phyloP scores from a whole-genome alignment of 1,140 invertebrate species.

The Pararge aegeria region DNA sequence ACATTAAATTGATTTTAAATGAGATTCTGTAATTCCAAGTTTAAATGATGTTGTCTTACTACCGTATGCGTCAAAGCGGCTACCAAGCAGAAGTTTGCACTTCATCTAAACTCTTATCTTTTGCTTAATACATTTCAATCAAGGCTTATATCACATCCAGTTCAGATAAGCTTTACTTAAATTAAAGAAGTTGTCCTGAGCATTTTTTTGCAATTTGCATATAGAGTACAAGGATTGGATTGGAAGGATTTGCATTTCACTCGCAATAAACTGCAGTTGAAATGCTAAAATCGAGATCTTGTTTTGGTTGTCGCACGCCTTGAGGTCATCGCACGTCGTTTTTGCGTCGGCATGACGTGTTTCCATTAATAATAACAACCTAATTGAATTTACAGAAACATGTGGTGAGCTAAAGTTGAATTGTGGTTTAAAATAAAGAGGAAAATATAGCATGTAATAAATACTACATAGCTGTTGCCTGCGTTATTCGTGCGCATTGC shows the following conservation, averaged over 20 bases:
- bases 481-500: no score
- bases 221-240: neutral
- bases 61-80: no score
- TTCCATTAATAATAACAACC: neutral
- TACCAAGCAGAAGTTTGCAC: no score
- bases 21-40: no score
- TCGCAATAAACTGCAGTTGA: neutral
- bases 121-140: no score
- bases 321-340: slow-evolving; percentile 30
- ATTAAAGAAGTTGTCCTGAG: neutral
- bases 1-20: no score
- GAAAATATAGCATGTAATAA: neutral
- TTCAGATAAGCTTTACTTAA: neutral
- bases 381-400: neutral
- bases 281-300: slow-evolving; percentile 2
- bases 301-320: slow-evolving; percentile 20
- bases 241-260: neutral
- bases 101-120: no score
- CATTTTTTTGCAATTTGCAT: neutral
- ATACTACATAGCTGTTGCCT: no score
- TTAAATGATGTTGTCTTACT: no score
- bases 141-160: neutral
- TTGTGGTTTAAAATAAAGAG: no score
- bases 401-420: neutral
- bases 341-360: slow-evolving; percentile 18